phyloP scores from a whole-genome alignment of 2,888 invertebrate species.

The Drosophila merina region DNA sequence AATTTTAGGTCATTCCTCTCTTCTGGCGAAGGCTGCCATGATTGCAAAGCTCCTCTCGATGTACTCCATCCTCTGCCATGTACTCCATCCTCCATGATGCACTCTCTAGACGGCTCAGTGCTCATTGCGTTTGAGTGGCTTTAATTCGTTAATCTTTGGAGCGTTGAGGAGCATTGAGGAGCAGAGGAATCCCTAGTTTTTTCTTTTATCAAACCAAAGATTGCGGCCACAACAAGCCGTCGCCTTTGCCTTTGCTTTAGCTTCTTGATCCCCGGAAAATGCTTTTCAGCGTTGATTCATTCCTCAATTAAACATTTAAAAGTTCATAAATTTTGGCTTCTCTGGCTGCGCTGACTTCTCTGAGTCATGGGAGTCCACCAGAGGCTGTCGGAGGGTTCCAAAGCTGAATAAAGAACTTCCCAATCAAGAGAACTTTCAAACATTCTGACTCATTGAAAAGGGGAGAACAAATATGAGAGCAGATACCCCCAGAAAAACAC shows the following conservation, averaged over 20 bases:
- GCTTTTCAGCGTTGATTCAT: conserved; percentile 55
- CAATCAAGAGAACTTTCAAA: background rate
- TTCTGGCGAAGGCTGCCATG: conserved; percentile 44
- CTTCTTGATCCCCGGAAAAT: conserved; percentile 12
- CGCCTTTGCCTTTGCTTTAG: background rate
- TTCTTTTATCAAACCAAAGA: conserved; percentile 8
- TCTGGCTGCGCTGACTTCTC: conserved; percentile 1
- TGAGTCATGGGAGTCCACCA: conserved; percentile 27
- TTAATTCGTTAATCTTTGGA: conserved; percentile 70
- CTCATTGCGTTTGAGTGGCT: conserved; percentile 60
- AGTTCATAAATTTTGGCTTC: conserved; percentile 13
- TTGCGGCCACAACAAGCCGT: conserved; percentile 10
- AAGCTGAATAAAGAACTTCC: background rate
- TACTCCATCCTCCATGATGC: conserved; percentile 1
- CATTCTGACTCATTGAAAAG: background rate
- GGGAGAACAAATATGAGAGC: background rate
- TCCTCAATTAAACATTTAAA: conserved; percentile 49
- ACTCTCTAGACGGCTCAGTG: conserved; percentile 28
- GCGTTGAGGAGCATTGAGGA: conserved; percentile 36
- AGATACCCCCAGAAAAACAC: background rate
- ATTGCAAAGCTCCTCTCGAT: conserved; percentile 52
- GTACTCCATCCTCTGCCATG: too few relatives aligned
- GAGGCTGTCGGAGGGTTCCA: too few relatives aligned
- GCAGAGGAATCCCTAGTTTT: background rate
- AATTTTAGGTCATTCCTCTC: conserved; percentile 74